Percentiles rank a stretch among this genome's conserved stretches.
phyloP scores from a whole-genome alignment of 2,797 vertebrate genomes.

The Propithecus deckenii region DNA sequence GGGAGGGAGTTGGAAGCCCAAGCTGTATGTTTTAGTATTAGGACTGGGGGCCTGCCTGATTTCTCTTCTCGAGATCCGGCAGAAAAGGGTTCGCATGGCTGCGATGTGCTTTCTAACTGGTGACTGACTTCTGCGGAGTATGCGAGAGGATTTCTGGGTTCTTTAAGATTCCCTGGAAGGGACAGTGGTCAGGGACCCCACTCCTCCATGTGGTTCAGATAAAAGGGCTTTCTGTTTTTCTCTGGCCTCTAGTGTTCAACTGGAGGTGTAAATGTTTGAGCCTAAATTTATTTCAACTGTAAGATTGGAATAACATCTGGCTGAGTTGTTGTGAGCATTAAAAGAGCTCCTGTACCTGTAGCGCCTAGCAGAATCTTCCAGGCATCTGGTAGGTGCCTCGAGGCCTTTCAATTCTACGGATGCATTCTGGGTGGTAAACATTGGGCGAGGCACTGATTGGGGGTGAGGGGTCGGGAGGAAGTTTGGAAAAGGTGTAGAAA shows the following conservation, averaged over 20 bases:
- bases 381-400: neutral
- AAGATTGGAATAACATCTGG: neutral
- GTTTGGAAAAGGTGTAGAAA: neutral
- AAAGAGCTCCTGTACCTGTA: neutral
- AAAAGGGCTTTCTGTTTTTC: neutral
- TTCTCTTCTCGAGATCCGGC: neutral
- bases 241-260: neutral
- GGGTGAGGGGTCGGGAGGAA: neutral
- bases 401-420: neutral
- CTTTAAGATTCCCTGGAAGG: neutral
- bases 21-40: neutral
- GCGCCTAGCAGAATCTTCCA: neutral
- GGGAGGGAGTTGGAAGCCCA: rapidly evolving
- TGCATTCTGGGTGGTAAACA: neutral
- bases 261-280: neutral
- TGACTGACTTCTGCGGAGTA: neutral
- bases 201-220: neutral
- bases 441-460: neutral
- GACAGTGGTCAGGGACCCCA: neutral
- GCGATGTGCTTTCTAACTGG: neutral
- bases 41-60: no score
- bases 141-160: neutral
- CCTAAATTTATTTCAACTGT: neutral
- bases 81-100: neutral
- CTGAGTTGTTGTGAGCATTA: neutral